Base-by-base conservation (phyloP, 2,113 vertebrate species). In the Thunnus maccoyii region DNA sequence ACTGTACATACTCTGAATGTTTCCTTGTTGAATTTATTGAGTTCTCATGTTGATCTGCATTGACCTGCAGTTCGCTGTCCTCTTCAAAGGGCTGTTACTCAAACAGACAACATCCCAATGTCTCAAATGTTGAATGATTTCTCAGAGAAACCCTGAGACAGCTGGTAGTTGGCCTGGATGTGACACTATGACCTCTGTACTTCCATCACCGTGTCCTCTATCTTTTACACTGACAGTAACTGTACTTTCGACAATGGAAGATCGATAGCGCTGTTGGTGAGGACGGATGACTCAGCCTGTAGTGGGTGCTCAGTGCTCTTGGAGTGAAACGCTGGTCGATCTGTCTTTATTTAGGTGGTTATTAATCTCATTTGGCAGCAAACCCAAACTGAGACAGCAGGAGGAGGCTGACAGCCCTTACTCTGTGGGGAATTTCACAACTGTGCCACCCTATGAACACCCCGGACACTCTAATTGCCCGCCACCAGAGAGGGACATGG, bases 361-460 rank as follows among this genome's bases (percentile, higher is more conserved):
- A 87, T 89, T 80, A 76, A 73, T 89, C 74, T 83, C 44, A 81
- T 83, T 86, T 76, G 80, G 71, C 78, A 75, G 25, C 17, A 14
- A n/a, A 80, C 36, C 64, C 48, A 62, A 72, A 76, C n/a, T 0
- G 14, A 77, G 55, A 47, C 16, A 47, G 67, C 66, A 72, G 15
- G 54, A 72, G 22, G 63, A 82, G 52, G 52, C 51, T 47, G 52
- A 16, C 47, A 52, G 68, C 20, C 30, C 16, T 70, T 20, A 47
- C 56, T 76, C 27, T 32, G 46, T 47, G 18, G 41, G 17, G 55
- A 66, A 48, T 71, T 56, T 63, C 48, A 50, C 22, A 55, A 52
- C 78, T 66, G 41, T 52, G 48, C 62, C 79, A 16, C 66, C 14
- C 41, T 30, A 47, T 30, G 55, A 61, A 47, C 50, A 20, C 18